phyloP scores from a whole-genome alignment of 1,140 invertebrate genomes.

The Hermatobates lingyangjiaoensis region DNA sequence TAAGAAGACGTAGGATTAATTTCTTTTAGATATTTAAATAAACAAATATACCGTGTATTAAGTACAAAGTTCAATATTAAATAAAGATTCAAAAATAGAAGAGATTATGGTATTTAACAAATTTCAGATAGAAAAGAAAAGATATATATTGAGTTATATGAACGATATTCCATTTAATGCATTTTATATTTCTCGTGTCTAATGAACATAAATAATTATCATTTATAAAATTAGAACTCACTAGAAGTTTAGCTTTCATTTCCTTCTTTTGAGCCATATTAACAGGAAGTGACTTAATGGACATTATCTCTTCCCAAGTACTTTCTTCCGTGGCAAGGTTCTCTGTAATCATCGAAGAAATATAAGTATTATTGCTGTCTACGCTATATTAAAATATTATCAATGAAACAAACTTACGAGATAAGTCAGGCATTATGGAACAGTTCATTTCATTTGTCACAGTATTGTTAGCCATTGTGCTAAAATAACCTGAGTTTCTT shows the following conservation, averaged over 20 bases:
- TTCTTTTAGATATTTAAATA: too few relatives aligned
- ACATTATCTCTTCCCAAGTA: slow-evolving; percentile 70
- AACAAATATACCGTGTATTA: too few relatives aligned
- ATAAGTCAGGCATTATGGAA: slow-evolving; percentile 54
- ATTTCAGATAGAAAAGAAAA: too few relatives aligned
- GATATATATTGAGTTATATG: too few relatives aligned
- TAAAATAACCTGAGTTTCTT: slow-evolving; percentile 26
- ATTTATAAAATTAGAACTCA: too few relatives aligned
- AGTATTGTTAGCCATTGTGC: slow-evolving; percentile 17
- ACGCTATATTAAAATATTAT: not conserved
- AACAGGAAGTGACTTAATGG: slow-evolving; percentile 62
- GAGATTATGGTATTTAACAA: too few relatives aligned
- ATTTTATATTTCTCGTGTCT: too few relatives aligned
- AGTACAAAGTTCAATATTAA: too few relatives aligned
- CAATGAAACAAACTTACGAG: slow-evolving; percentile 30
- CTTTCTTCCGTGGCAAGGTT: slow-evolving; percentile 62
- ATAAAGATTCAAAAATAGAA: too few relatives aligned
- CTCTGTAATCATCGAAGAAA: slow-evolving; percentile 26
- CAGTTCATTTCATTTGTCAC: slow-evolving; percentile 44
- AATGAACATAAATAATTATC: too few relatives aligned
- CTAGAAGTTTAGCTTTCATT: slow-evolving; percentile 55
- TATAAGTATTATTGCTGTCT: not conserved
- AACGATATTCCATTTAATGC: too few relatives aligned
- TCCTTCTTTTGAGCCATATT: slow-evolving; percentile 63
- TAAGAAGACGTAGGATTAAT: not conserved